These are phyloP conservation scores for Platysteira castanea DNA, from an alignment of 2,113 vertebrate genomes.

Conservation along the genomic window DNA sequence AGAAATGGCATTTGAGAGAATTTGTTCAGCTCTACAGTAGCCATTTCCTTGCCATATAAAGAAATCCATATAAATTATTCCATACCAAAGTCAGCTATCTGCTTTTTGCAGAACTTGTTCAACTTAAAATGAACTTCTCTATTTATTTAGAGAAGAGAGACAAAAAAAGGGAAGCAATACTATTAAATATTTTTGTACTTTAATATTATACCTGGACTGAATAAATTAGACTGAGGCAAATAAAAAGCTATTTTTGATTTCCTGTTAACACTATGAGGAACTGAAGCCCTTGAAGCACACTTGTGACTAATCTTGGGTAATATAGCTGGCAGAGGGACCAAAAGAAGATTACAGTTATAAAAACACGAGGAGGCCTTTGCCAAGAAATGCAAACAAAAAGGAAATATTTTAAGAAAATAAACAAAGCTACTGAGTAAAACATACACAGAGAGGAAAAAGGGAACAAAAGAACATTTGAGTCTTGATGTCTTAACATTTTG, in stretches of 20 bases:
- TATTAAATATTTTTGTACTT: neutral
- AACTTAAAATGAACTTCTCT: neutral
- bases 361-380: constrained; percentile 37
- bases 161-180: neutral
- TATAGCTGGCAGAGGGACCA: constrained; percentile 43
- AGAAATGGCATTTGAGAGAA: neutral
- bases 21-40: neutral
- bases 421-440: constrained; percentile 76
- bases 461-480: constrained; percentile 77
- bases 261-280: neutral
- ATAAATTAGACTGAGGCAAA: neutral
- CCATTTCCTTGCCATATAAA: neutral
- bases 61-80: neutral
- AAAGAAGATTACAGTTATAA: constrained; percentile 63
- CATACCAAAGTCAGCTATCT: neutral
- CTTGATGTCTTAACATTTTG: constrained; percentile 69
- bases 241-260: constrained; percentile 6
- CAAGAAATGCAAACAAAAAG: constrained; percentile 76
- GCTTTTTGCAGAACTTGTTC: neutral
- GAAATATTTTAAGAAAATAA: constrained; percentile 78
- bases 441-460: constrained; percentile 58
- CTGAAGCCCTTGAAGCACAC: constrained; percentile 12
- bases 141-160: neutral
- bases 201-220: neutral
- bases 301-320: constrained; percentile 8